Percentiles rank a stretch among this genome's conserved stretches.
Evolutionary conservation across 2,888 invertebrate genomes (phyloP).

Genomic region (Listrodromus nycthemerus): DNA sequence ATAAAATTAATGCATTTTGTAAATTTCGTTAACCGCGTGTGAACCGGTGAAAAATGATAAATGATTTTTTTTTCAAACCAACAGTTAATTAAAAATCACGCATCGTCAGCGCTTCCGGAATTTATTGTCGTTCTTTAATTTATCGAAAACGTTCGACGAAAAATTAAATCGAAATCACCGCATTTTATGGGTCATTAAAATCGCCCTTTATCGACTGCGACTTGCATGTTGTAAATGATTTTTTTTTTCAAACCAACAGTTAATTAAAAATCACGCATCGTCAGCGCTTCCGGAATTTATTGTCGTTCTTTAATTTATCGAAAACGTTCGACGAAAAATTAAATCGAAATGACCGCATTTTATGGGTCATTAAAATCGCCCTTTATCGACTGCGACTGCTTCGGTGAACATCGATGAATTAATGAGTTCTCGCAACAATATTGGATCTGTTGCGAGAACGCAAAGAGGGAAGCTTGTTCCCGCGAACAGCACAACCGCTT

Average conservation of each 20-base stretch:
- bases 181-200: too few species aligned
- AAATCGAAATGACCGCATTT: too few species aligned
- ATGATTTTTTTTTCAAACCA: neutral
- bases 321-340: too few species aligned
- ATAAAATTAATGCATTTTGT: too few species aligned
- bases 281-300: neutral
- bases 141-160: too few species aligned
- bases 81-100: neutral
- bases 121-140: neutral
- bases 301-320: neutral
- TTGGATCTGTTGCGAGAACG: neutral
- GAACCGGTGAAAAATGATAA: too few species aligned
- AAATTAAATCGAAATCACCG: too few species aligned
- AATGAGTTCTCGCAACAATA: neutral
- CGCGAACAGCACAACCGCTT: constrained; percentile 33
- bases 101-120: neutral
- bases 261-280: neutral
- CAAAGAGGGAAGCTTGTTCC: neutral
- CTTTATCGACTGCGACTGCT: too few species aligned
- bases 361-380: too few species aligned
- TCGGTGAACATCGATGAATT: neutral
- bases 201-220: too few species aligned
- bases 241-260: neutral
- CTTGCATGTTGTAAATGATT: too few species aligned
- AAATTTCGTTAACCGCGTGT: too few species aligned